Conservation (phyloP, 1,140 invertebrate species). For the Xylocopa sonorina region DNA sequence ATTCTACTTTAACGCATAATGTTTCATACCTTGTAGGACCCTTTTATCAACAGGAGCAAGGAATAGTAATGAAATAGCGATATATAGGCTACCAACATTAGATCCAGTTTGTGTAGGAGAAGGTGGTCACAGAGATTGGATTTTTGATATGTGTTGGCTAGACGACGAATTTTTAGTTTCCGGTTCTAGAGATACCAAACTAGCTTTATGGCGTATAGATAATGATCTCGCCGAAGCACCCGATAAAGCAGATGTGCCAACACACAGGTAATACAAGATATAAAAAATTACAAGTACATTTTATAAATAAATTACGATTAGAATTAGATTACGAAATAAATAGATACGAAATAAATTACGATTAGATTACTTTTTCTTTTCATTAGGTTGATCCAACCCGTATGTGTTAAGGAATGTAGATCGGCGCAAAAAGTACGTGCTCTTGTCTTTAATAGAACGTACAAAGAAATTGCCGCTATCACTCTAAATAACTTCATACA, state of each 20-base stretch:
- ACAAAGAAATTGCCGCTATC: slow-evolving; percentile 94
- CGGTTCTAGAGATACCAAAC: slow-evolving; percentile 94
- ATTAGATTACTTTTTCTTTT: slow-evolving; percentile 28
- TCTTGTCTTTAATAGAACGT: slow-evolving; percentile 92
- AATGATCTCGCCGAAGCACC: slow-evolving; percentile 84
- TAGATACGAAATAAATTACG: too few relatives aligned
- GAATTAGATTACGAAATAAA: too few relatives aligned
- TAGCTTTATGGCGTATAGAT: slow-evolving; percentile 90
- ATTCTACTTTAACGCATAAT: background rate
- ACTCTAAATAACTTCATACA: slow-evolving; percentile 96
- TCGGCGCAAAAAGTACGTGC: slow-evolving; percentile 92
- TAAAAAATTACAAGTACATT: background rate
- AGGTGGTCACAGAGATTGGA: slow-evolving; percentile 95
- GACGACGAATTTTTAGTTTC: slow-evolving; percentile 98
- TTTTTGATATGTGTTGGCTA: slow-evolving; percentile 97
- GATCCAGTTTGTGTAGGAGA: slow-evolving; percentile 98
- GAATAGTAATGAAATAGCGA: slow-evolving; percentile 95
- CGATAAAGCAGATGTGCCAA: slow-evolving; percentile 81
- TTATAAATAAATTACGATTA: background rate
- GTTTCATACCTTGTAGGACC: slow-evolving; percentile 81
- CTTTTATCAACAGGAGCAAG: slow-evolving; percentile 95
- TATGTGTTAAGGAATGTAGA: slow-evolving; percentile 89
- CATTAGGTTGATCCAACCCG: slow-evolving; percentile 85
- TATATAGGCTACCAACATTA: slow-evolving; percentile 95
- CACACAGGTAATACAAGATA: slow-evolving; percentile 71